These are phyloP conservation scores for Drosophila histrio DNA, from an alignment of 2,888 invertebrate genomes.

Conservation along the genomic window DNA sequence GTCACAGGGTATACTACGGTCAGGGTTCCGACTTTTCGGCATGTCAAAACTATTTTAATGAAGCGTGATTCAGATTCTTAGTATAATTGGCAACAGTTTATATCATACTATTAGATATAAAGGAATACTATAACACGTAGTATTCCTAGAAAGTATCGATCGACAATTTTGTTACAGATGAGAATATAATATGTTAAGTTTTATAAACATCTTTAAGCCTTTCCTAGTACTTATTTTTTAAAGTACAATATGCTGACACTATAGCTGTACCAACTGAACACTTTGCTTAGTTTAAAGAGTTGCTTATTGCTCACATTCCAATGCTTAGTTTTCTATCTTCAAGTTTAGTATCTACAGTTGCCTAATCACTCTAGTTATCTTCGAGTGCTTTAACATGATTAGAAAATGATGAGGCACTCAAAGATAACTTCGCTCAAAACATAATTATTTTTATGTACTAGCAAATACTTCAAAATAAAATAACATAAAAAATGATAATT, in stretches of 20 bases:
- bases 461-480: background rate
- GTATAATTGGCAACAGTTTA: no score
- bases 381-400: background rate
- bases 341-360: background rate
- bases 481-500: background rate
- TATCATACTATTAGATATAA: no score
- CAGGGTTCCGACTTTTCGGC: no score
- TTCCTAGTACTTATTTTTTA: no score
- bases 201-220: no score
- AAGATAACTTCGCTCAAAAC: background rate
- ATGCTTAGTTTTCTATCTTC: background rate
- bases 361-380: slow-evolving; percentile 6
- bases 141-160: background rate
- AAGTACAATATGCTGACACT: no score
- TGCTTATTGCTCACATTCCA: background rate
- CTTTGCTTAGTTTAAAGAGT: background rate
- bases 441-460: slow-evolving; percentile 7
- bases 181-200: no score
- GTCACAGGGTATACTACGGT: no score
- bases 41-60: no score
- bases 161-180: no score
- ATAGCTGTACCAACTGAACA: background rate
- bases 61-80: no score
- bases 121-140: background rate
- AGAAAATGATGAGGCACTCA: background rate